These are phyloP conservation scores for Drosophila antonietae DNA, from an alignment of 2,888 invertebrate species.

Conservation along the genomic window DNA sequence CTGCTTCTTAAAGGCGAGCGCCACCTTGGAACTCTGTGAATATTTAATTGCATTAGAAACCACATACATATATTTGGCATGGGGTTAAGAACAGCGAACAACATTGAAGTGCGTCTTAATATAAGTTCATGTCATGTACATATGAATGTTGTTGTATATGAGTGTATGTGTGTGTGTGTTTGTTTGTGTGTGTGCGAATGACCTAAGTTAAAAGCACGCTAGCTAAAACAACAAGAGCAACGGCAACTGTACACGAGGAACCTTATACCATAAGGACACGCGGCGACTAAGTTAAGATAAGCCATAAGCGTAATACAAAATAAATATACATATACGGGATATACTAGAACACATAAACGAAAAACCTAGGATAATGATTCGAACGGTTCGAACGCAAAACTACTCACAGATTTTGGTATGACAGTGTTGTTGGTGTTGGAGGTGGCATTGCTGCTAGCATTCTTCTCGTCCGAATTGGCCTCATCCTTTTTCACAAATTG, in stretches of 20 bases:
- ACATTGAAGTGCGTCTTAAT: slow-evolving; percentile 31
- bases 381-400: slow-evolving; percentile 43
- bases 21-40: slow-evolving; percentile 86
- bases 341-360: slow-evolving; percentile 21
- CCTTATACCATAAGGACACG: slow-evolving; percentile 38
- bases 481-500: slow-evolving; percentile 86
- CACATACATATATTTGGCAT: neutral
- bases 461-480: slow-evolving; percentile 82
- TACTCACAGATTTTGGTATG: slow-evolving; percentile 85
- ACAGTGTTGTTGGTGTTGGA: slow-evolving; percentile 71
- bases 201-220: slow-evolving; percentile 60
- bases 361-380: slow-evolving; percentile 28
- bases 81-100: slow-evolving; percentile 2
- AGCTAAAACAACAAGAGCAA: slow-evolving; percentile 47
- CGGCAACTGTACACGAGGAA: slow-evolving; percentile 27
- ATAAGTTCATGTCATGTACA: slow-evolving; percentile 50
- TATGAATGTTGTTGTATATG: slow-evolving; percentile 26
- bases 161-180: slow-evolving; percentile 28
- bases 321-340: slow-evolving; percentile 18
- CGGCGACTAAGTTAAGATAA: slow-evolving; percentile 37
- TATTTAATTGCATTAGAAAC: slow-evolving; percentile 10
- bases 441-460: slow-evolving; percentile 72
- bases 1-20: slow-evolving; percentile 87
- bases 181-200: slow-evolving; percentile 35
- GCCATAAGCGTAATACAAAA: slow-evolving; percentile 25